phyloP scores from a whole-genome alignment of 2,113 vertebrate species.

The Lonchura striata region DNA sequence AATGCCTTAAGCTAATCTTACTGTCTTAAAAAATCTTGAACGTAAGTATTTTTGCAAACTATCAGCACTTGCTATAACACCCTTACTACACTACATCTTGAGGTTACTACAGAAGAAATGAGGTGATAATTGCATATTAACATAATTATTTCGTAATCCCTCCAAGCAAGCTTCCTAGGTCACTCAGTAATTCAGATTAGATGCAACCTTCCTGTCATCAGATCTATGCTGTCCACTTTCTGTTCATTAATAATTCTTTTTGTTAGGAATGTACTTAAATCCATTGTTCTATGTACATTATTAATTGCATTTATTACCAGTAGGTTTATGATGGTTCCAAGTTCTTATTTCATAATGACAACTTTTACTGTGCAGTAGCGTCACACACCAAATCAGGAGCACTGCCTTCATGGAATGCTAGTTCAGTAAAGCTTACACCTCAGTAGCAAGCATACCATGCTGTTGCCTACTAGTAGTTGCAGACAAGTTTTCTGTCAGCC shows the following conservation, averaged over 20 bases:
- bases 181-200: constrained; percentile 83
- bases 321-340: constrained; percentile 55
- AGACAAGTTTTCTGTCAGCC: constrained; percentile 15
- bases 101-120: constrained; percentile 87
- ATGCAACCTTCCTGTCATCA: constrained; percentile 78
- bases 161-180: constrained; percentile 82
- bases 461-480: constrained; percentile 12
- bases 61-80: constrained; percentile 88
- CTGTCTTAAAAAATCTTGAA: constrained; percentile 80
- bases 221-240: constrained; percentile 81
- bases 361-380: constrained; percentile 12
- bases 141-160: constrained; percentile 91
- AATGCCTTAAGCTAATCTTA: constrained; percentile 76
- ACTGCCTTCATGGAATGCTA: background rate
- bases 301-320: constrained; percentile 74
- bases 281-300: constrained; percentile 75
- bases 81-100: constrained; percentile 81
- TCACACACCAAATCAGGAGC: constrained; percentile 40
- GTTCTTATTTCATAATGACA: constrained; percentile 58
- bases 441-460: background rate
- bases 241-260: constrained; percentile 79
- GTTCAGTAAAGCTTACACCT: constrained; percentile 46
- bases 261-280: constrained; percentile 66
- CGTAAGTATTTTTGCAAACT: constrained; percentile 87
- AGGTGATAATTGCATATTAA: constrained; percentile 96